Percentiles rank a stretch among this genome's conserved stretches.
Conservation (phyloP, 2,888 invertebrate species). For the Anaspis maculata region DNA sequence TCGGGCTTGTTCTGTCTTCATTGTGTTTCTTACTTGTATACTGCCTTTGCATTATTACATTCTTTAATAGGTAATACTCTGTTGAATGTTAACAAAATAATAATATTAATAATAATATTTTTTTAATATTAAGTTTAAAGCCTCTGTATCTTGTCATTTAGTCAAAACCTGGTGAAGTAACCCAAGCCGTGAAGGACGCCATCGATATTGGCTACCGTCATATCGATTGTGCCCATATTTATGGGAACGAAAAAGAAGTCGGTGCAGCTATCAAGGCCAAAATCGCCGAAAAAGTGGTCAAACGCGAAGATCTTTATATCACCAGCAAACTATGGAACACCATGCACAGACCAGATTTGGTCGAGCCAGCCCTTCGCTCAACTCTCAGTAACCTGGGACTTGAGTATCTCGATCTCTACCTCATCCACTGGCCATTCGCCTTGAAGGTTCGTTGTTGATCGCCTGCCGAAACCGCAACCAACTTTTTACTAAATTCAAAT, state of each 20-base stretch:
- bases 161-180: constrained; percentile 59
- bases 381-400: constrained; percentile 66
- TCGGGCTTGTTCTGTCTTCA: too few relatives aligned
- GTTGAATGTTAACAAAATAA: too few relatives aligned
- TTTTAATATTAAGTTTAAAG: neutral
- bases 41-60: too few relatives aligned
- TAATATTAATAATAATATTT: too few relatives aligned
- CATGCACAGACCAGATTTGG: constrained; percentile 71
- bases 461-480: neutral
- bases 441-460: constrained; percentile 51
- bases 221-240: constrained; percentile 65
- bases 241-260: constrained; percentile 63
- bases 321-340: constrained; percentile 72
- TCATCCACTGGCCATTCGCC: constrained; percentile 88
- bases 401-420: constrained; percentile 76
- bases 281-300: constrained; percentile 56
- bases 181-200: constrained; percentile 60
- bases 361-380: constrained; percentile 57
- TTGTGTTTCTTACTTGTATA: neutral
- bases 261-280: constrained; percentile 56
- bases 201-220: constrained; percentile 70
- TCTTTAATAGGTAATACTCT: too few relatives aligned
- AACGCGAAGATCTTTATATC: constrained; percentile 62
- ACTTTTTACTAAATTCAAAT: neutral
- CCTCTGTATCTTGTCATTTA: constrained; percentile 30